Percentiles rank a stretch among this genome's conserved stretches.
Evolutionary conservation across 1,140 invertebrate genomes (phyloP).

Genomic region (Ridgeia piscesae): DNA sequence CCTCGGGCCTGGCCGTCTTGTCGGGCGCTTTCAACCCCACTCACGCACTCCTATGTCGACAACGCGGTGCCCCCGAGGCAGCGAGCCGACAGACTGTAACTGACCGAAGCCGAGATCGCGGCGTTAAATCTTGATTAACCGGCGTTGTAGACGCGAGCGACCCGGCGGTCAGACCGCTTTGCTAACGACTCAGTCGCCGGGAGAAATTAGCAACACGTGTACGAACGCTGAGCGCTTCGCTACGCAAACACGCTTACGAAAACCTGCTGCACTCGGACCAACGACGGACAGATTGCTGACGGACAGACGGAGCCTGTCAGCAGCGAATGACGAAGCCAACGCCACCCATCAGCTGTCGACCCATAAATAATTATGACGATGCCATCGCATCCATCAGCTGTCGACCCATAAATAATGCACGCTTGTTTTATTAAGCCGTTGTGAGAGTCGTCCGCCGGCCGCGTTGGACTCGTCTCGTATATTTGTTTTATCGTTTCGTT

Average conservation of each 20-base stretch:
- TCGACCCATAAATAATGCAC: conserved; percentile 5
- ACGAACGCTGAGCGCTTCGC: neutral
- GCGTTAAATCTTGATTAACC: neutral
- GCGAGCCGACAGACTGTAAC: neutral
- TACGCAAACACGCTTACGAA: neutral
- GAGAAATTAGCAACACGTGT: neutral
- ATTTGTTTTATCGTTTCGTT: neutral
- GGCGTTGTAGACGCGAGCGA: neutral
- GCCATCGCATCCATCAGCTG: neutral
- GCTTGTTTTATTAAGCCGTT: neutral
- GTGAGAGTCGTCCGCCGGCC: neutral
- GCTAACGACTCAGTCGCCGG: neutral
- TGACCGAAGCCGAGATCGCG: neutral
- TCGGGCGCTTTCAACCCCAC: neutral
- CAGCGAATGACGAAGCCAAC: neutral
- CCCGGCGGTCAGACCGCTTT: neutral
- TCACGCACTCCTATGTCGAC: neutral
- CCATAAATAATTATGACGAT: neutral
- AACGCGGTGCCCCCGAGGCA: neutral
- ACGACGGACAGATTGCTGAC: neutral
- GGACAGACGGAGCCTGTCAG: neutral
- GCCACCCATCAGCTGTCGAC: neutral
- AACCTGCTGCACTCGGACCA: neutral
- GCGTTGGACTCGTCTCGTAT: neutral
- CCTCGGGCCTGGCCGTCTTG: neutral